Conservation (phyloP, 2,113 vertebrate genomes). For the Syngnathus typhle region DNA sequence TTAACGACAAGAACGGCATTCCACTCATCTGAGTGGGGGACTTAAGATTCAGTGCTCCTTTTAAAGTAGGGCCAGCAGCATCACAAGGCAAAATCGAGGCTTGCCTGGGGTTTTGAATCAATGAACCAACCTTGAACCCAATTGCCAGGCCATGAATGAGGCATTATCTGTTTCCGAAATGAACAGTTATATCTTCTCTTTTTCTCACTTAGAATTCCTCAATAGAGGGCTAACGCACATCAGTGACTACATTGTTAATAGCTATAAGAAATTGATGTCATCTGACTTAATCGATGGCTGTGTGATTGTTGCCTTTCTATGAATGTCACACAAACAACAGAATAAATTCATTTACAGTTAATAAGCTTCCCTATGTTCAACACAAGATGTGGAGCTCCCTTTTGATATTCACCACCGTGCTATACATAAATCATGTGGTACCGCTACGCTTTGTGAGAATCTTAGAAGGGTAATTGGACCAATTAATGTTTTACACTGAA, state of each 20-base stretch:
- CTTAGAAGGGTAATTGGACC: neutral
- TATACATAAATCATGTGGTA: conserved; percentile 2
- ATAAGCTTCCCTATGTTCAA: conserved; percentile 8
- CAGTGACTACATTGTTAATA: neutral
- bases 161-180: conserved; percentile 6
- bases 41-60: conserved; percentile 16
- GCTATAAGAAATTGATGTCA: neutral
- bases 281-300: neutral
- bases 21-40: conserved; percentile 11
- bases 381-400: neutral
- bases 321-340: neutral
- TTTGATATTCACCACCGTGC: neutral
- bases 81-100: neutral
- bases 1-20: conserved; percentile 21
- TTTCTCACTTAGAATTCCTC: neutral
- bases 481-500: conserved; percentile 1
- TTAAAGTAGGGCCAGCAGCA: conserved; percentile 12
- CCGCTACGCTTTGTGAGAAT: conserved; percentile 5
- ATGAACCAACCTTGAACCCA: conserved; percentile 12
- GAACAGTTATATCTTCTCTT: neutral
- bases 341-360: neutral
- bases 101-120: conserved; percentile 2
- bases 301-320: neutral
- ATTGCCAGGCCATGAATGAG: conserved; percentile 8
- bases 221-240: neutral